Base-by-base conservation (phyloP, 2,888 invertebrate species). In the Zygogramma bicolorata region DNA sequence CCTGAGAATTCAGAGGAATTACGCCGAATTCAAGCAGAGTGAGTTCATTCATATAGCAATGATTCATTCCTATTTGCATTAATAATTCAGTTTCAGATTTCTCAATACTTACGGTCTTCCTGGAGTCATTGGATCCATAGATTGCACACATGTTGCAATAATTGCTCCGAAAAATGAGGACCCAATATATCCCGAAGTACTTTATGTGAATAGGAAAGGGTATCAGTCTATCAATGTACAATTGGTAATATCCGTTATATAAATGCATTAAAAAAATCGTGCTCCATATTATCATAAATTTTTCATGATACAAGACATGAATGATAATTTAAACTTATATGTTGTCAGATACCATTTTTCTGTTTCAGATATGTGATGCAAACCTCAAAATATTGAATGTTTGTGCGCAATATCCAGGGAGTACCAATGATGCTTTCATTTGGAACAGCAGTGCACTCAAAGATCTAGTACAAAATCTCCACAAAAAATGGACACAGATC, bases 91-190 rank as follows among this genome's bases (percentile, higher is more conserved):
- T 20, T 53, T 53, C 53, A 53, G 53, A 25, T 53, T 53, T 53
- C 22, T 53, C 53, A 7, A 20, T 53, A 53, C 53, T 25, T 53
- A 53, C 25, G 53, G 20, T 53, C 22, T 53, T 53, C 53, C 53
- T 53, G 58, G 58, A 27, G 75, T 75, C 25, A 68, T 80, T 29
- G 80, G 81, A 15, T 77, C 76, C 34, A 65, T 82, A 27, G 79
- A 81, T 69, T 80, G 80, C 34, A 81, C 80, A 2, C 80, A 82
- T 72, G 77, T 82, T 6, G 80, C 80, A 6, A 81, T 82, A 57
- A 58, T 80, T 60, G 65, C 76, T 27, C 80, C 80, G 18, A 60
- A 62, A 22, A 66, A 38, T 18, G 62, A 77, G 46, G 75, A 81
- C 58, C 60, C 67, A 40, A 22, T 65, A 10, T 67, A 71, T 73